These are phyloP conservation scores for Ploceus nigricollis DNA, from an alignment of 2,113 vertebrate genomes.

Conservation along the genomic window DNA sequence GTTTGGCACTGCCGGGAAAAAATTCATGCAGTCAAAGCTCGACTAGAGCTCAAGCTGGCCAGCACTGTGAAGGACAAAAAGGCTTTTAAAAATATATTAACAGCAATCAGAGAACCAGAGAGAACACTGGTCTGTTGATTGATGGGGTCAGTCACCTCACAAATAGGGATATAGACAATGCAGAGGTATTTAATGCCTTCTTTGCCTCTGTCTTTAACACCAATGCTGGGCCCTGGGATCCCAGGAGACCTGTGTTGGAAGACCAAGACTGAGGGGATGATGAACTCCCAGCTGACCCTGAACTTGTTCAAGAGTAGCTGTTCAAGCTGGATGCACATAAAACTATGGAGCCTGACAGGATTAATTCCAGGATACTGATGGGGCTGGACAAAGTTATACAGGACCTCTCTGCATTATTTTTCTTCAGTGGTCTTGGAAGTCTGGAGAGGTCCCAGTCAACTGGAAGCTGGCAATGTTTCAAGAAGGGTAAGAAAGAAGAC, in stretches of 20 bases:
- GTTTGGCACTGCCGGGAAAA: background rate
- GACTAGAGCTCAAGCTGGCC: background rate
- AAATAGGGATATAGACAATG: background rate
- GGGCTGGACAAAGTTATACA: too few species aligned
- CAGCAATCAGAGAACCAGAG: background rate
- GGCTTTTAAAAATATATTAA: background rate
- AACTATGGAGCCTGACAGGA: background rate
- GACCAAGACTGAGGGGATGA: background rate
- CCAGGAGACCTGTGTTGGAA: background rate
- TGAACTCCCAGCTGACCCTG: background rate
- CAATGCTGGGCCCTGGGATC: accelerated
- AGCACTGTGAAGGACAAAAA: background rate
- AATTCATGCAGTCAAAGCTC: background rate
- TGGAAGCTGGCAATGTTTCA: background rate
- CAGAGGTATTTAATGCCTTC: background rate
- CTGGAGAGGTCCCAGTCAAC: background rate
- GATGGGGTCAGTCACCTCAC: background rate
- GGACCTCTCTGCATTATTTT: background rate
- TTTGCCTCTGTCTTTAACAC: background rate
- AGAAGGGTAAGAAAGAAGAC: background rate
- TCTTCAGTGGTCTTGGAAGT: background rate
- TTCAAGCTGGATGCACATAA: background rate
- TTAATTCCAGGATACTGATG: background rate
- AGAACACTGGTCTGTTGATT: background rate
- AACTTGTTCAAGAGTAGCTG: background rate